These are phyloP conservation scores for Eumerus sabulonum DNA, from an alignment of 2,888 invertebrate species.

Conservation along the genomic window DNA sequence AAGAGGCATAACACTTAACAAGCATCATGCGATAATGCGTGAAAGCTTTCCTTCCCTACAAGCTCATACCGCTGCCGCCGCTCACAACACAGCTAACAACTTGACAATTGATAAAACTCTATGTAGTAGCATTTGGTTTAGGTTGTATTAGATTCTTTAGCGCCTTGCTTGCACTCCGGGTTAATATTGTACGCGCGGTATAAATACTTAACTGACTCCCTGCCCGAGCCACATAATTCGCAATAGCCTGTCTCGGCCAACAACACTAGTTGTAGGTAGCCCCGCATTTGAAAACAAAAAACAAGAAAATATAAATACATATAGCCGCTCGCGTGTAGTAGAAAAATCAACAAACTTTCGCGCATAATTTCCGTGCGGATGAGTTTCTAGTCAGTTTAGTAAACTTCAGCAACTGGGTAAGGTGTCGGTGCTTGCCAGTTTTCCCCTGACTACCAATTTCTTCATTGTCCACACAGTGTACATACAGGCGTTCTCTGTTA, in stretches of 20 bases:
- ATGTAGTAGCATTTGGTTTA: conserved; percentile 3
- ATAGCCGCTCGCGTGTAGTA: not conserved
- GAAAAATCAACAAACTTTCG: conserved; percentile 27
- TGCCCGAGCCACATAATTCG: not conserved
- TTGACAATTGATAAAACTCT: conserved; percentile 46
- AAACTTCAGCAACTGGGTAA: conserved; percentile 58
- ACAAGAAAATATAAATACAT: not conserved
- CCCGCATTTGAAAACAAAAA: not conserved
- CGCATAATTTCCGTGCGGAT: conserved; percentile 30
- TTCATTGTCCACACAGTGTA: too few relatives aligned
- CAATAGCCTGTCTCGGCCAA: not conserved
- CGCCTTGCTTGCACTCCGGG: not conserved
- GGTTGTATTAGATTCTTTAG: conserved; percentile 3
- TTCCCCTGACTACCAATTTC: too few relatives aligned
- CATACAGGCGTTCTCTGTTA: conserved; percentile 35
- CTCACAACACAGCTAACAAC: conserved; percentile 9
- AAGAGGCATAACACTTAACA: conserved; percentile 30
- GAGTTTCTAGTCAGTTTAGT: conserved; percentile 50
- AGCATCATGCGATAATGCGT: conserved; percentile 63
- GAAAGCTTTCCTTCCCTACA: conserved; percentile 50
- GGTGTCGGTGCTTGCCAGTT: conserved; percentile 44
- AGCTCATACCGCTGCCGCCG: too few relatives aligned
- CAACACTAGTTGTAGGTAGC: not conserved
- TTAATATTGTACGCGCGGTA: too few relatives aligned
- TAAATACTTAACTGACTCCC: too few relatives aligned